Conservation (phyloP, 2,888 invertebrate genomes). For the Selenia dentaria region DNA sequence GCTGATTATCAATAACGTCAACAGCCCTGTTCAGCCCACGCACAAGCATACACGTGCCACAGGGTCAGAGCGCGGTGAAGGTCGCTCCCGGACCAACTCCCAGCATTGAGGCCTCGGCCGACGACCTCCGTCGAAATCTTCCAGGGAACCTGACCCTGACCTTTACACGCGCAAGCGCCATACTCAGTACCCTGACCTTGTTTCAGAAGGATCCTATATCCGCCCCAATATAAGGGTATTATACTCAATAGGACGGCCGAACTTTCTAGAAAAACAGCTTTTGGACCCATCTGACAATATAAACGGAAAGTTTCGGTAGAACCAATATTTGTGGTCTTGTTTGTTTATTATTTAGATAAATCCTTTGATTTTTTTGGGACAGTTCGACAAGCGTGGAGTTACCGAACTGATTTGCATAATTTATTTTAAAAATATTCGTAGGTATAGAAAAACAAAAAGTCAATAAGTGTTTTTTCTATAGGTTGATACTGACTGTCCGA, state of each 20-base stretch:
- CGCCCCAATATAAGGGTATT: conserved; percentile 35
- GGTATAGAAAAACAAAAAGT: too few relatives aligned
- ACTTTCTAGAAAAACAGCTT: conserved; percentile 22
- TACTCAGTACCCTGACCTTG: conserved; percentile 79
- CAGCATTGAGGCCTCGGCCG: conserved; percentile 72
- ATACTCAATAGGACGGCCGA: conserved; percentile 12
- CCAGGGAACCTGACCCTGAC: conserved; percentile 80
- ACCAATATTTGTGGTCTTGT: conserved; percentile 7
- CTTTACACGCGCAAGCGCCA: conserved; percentile 80
- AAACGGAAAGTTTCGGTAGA: conserved; percentile 6
- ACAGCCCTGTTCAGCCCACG: conserved; percentile 39
- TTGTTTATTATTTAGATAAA: too few relatives aligned
- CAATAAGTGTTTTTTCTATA: too few relatives aligned
- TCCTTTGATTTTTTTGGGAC: too few relatives aligned
- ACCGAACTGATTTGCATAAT: too few relatives aligned
- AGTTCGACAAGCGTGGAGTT: too few relatives aligned
- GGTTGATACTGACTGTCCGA: too few relatives aligned
- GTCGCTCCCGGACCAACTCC: conserved; percentile 69
- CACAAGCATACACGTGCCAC: conserved; percentile 75
- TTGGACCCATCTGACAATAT: conserved; percentile 9
- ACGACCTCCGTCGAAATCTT: conserved; percentile 79
- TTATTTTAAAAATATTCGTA: too few relatives aligned
- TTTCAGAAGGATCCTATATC: conserved; percentile 65
- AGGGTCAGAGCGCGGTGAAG: conserved; percentile 72
- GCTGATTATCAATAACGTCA: conserved; percentile 1